phyloP scores from a whole-genome alignment of 2,888 invertebrate genomes.

The Meliscaeva auricollis region DNA sequence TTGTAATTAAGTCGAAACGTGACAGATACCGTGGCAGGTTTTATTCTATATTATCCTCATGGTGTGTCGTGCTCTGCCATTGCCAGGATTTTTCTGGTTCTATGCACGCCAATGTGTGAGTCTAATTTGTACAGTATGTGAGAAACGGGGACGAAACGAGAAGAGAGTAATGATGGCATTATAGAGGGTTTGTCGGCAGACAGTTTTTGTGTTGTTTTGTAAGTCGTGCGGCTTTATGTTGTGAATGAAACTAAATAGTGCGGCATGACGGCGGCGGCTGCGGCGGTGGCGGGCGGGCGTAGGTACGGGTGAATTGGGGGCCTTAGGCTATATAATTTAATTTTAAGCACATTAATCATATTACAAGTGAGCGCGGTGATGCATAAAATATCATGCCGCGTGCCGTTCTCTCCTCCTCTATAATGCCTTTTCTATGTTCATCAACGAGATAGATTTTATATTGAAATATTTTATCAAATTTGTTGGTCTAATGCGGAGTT shows the following conservation, averaged over 20 bases:
- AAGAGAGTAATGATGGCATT: not conserved
- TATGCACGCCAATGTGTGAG: slow-evolving; percentile 47
- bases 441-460: slow-evolving; percentile 45
- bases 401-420: slow-evolving; percentile 17
- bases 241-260: slow-evolving; percentile 44
- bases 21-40: slow-evolving; percentile 45
- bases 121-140: slow-evolving; percentile 1
- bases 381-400: slow-evolving; percentile 53
- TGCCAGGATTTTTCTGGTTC: slow-evolving; percentile 59
- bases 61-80: slow-evolving; percentile 15
- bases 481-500: slow-evolving; percentile 46
- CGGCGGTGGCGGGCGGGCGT: too few species aligned
- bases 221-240: slow-evolving; percentile 57
- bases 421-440: too few species aligned
- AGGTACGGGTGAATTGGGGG: not conserved
- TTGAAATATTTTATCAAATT: slow-evolving; percentile 57
- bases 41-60: not conserved
- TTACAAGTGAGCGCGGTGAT: slow-evolving; percentile 39
- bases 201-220: slow-evolving; percentile 54
- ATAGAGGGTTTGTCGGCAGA: not conserved
- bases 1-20: slow-evolving; percentile 67
- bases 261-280: too few species aligned
- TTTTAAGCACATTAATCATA: slow-evolving; percentile 69
- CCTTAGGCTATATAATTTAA: slow-evolving; percentile 51
- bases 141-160: not conserved